phyloP scores from a whole-genome alignment of 2,797 vertebrate species.

The Gymnothorax javanicus region DNA sequence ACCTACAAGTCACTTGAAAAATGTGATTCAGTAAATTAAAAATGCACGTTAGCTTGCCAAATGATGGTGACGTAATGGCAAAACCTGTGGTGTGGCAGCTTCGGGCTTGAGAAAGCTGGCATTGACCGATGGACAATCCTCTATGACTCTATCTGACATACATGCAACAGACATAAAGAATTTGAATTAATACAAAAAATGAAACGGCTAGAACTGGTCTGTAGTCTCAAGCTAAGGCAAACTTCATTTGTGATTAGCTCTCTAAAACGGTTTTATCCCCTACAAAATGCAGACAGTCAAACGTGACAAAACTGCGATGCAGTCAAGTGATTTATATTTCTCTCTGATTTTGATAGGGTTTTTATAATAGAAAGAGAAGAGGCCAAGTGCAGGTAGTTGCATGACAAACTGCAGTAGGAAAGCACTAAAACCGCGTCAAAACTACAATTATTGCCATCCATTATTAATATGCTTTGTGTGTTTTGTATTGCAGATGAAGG shows the following conservation, averaged over 20 bases:
- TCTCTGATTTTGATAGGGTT: not conserved
- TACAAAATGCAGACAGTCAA: not conserved
- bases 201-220: not conserved
- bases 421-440: slow-evolving; percentile 21
- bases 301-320: not conserved
- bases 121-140: not conserved
- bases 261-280: not conserved
- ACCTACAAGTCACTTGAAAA: not conserved
- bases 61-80: not conserved
- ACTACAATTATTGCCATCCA: not conserved
- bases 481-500: slow-evolving; percentile 14
- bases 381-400: not conserved
- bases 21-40: not conserved
- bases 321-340: not conserved
- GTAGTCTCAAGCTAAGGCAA: not conserved
- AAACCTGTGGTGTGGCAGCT: not conserved
- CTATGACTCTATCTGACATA: not conserved
- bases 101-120: not conserved
- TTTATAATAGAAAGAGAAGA: not conserved
- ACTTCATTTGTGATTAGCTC: not conserved
- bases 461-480: slow-evolving; percentile 19
- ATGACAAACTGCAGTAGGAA: slow-evolving; percentile 12
- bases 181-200: not conserved
- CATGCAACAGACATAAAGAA: not conserved
- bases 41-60: slow-evolving; percentile 10